Percentiles rank a stretch among this genome's conserved stretches.
Conservation (phyloP, 2,797 vertebrate species). For the Moxostoma hubbsi region DNA sequence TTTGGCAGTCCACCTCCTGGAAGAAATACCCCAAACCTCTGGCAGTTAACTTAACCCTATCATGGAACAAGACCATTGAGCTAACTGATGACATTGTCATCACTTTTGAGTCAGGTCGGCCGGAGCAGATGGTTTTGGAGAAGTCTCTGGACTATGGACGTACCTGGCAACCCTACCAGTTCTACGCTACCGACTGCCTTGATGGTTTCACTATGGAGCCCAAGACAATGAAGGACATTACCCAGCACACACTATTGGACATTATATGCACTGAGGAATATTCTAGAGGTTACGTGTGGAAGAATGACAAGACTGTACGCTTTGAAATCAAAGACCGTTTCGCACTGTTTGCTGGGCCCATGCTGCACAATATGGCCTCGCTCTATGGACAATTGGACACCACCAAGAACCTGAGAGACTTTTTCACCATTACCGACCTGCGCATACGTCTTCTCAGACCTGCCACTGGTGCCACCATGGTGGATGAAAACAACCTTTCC, state of each 20-base stretch:
- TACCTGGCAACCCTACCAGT: slow-evolving; percentile 97
- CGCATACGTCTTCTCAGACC: slow-evolving; percentile 92
- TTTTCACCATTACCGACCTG: slow-evolving; percentile 98
- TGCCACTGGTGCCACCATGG: slow-evolving; percentile 93
- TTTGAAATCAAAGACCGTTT: slow-evolving; percentile 99
- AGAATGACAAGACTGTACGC: slow-evolving; percentile 95
- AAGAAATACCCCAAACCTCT: slow-evolving; percentile 93
- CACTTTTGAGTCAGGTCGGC: slow-evolving; percentile 95
- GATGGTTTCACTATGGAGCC: slow-evolving; percentile 98
- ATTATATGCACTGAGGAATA: slow-evolving; percentile 99
- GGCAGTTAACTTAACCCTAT: slow-evolving; percentile 94
- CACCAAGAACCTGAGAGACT: slow-evolving; percentile 97
- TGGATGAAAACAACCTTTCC: slow-evolving; percentile 92
- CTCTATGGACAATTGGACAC: slow-evolving; percentile 98
- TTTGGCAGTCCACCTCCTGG: slow-evolving; percentile 98
- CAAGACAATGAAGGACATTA: slow-evolving; percentile 92
- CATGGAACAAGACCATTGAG: slow-evolving; percentile 99
- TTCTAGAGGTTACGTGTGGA: slow-evolving; percentile 92
- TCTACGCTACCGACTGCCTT: slow-evolving; percentile 96
- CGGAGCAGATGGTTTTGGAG: slow-evolving; percentile 97
- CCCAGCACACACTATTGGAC: slow-evolving; percentile 91
- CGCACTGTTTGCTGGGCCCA: slow-evolving; percentile 94
- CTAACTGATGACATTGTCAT: slow-evolving; percentile 96
- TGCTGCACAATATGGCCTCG: slow-evolving; percentile 97
- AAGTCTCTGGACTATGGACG: slow-evolving; percentile 96